These are phyloP conservation scores for Scyliorhinus canicula DNA, from an alignment of 2,797 vertebrate species.

Conservation along the genomic window DNA sequence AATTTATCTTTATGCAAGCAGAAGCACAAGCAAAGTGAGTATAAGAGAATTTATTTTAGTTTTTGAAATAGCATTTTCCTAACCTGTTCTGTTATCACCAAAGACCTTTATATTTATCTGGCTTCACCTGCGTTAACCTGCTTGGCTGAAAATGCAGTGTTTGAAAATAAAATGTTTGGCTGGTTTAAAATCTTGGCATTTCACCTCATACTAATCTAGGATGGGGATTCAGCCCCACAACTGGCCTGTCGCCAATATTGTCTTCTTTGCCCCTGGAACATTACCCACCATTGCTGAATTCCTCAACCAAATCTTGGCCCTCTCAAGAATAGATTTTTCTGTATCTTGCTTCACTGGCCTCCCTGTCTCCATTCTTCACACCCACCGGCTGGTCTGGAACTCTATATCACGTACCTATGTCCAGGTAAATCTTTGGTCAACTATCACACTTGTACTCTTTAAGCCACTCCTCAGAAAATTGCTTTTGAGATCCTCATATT, in stretches of 20 bases:
- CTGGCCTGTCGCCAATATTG: background rate
- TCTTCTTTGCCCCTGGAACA: background rate
- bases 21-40: conserved; percentile 98
- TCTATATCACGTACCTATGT: background rate
- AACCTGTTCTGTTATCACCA: background rate
- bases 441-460: background rate
- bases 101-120: background rate
- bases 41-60: conserved; percentile 24
- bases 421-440: background rate
- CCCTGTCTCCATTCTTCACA: background rate
- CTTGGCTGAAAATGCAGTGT: background rate
- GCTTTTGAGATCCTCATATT: background rate
- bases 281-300: background rate
- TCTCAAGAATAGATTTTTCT: background rate
- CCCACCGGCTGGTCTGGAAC: background rate
- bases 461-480: background rate
- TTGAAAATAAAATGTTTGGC: no score
- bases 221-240: background rate
- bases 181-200: background rate
- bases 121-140: background rate
- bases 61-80: background rate
- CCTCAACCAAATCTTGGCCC: background rate
- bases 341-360: background rate
- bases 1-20: conserved; percentile 99
- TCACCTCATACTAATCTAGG: background rate